Percentiles rank a stretch among this genome's conserved stretches.
Evolutionary conservation across 2,797 vertebrate genomes (phyloP).

Genomic region (Picus viridis): DNA sequence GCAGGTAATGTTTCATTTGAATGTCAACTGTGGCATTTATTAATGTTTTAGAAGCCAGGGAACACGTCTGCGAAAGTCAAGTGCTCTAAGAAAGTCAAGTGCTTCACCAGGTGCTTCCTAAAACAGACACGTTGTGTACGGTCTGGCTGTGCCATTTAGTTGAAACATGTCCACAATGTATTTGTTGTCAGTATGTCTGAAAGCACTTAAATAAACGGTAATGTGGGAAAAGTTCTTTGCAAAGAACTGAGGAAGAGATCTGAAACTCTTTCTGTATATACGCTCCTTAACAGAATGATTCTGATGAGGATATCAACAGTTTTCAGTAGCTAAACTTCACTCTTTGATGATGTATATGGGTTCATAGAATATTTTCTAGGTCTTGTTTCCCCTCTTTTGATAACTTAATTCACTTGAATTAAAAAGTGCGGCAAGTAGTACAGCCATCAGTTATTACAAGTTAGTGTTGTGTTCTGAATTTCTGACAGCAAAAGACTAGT

Average conservation of each 20-base stretch:
- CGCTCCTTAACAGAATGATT: neutral
- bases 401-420: neutral
- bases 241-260: neutral
- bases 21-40: neutral
- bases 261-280: neutral
- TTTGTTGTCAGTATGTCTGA: neutral
- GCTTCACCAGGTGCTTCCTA: neutral
- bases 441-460: neutral
- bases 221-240: neutral
- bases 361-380: neutral
- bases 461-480: neutral
- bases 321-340: neutral
- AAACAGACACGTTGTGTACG: neutral
- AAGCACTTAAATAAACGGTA: neutral
- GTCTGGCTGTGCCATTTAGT: neutral
- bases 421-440: neutral
- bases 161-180: neutral
- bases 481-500: neutral
- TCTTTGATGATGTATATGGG: too few relatives aligned
- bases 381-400: neutral
- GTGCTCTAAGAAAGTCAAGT: neutral
- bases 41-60: neutral
- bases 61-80: neutral
- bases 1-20: neutral
- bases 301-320: neutral